These are phyloP conservation scores for Hyla sarda DNA, from an alignment of 2,113 vertebrate species.

Conservation along the genomic window DNA sequence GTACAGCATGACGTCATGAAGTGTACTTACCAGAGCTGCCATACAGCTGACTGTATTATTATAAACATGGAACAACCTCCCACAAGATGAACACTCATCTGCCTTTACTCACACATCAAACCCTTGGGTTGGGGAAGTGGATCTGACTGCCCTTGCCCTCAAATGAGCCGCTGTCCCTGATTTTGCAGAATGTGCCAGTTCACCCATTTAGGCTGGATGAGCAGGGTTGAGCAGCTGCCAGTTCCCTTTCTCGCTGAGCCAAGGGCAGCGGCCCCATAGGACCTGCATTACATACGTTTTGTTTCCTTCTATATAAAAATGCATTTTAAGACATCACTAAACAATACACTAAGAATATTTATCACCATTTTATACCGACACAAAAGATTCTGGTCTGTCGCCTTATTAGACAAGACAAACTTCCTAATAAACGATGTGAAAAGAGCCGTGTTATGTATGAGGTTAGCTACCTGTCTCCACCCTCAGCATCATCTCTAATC, in stretches of 20 bases:
- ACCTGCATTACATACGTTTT: background rate
- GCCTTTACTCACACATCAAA: background rate
- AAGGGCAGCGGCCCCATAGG: background rate
- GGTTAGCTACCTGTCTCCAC: constrained; percentile 1
- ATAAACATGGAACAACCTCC: no score
- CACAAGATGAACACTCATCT: background rate
- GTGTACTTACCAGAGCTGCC: no score
- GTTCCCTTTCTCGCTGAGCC: background rate
- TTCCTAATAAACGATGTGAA: background rate
- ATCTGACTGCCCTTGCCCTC: background rate
- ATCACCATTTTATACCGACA: background rate
- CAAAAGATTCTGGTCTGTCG: no score
- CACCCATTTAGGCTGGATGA: constrained; percentile 8
- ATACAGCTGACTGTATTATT: no score
- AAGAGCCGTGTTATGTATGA: background rate
- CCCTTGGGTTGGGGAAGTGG: background rate
- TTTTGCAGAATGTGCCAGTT: background rate
- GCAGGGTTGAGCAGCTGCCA: background rate
- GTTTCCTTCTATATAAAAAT: background rate
- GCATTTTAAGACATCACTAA: background rate
- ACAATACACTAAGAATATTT: background rate
- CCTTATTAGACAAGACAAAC: background rate
- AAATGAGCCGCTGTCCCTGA: background rate
- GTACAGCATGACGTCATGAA: no score
- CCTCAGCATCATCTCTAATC: constrained; percentile 50